A percentile compares a stretch with the other conserved stretches of the same genome.
phyloP scores from a whole-genome alignment of 35 echinoderm and acorn worm species.

The Antedon bifida region DNA sequence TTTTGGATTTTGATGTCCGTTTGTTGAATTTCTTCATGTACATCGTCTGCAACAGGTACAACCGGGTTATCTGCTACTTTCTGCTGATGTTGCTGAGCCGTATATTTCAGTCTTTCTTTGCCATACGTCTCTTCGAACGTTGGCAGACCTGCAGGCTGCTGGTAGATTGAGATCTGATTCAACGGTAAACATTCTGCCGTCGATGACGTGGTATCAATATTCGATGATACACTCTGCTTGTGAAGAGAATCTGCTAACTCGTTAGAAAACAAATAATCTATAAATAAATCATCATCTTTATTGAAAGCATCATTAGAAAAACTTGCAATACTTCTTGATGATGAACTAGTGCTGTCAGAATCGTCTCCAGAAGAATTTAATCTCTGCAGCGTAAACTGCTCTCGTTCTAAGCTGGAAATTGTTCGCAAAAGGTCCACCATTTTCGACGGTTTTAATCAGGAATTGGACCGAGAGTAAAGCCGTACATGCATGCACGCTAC shows the following conservation, averaged over 20 bases:
- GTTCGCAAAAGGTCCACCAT: constrained; percentile 90
- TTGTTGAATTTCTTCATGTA: neutral
- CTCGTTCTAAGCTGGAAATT: constrained; percentile 73
- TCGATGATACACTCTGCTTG: neutral
- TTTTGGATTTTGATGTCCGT: neutral
- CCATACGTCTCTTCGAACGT: constrained; percentile 9
- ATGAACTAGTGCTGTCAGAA: constrained; percentile 32
- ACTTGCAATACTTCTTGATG: constrained; percentile 20
- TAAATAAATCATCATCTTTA: constrained; percentile 50
- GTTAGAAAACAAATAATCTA: constrained; percentile 96
- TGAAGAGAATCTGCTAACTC: constrained; percentile 43
- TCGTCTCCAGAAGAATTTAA: constrained; percentile 60
- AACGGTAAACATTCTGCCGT: constrained; percentile 5
- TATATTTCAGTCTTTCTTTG: neutral
- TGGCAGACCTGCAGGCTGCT: constrained; percentile 1
- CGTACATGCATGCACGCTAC: too few relatives aligned
- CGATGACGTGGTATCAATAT: constrained; percentile 12
- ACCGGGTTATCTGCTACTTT: neutral
- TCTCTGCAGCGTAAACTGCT: constrained; percentile 70
- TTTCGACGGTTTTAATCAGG: neutral
- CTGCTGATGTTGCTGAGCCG: neutral
- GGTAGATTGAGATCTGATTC: neutral
- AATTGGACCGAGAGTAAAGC: too few relatives aligned
- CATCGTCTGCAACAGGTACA: neutral
- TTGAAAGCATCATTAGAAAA: constrained; percentile 13